These are phyloP conservation scores for Epizoanthus fatuus DNA, from an alignment of 92 coral and sea anemone genomes.

Conservation along the genomic window DNA sequence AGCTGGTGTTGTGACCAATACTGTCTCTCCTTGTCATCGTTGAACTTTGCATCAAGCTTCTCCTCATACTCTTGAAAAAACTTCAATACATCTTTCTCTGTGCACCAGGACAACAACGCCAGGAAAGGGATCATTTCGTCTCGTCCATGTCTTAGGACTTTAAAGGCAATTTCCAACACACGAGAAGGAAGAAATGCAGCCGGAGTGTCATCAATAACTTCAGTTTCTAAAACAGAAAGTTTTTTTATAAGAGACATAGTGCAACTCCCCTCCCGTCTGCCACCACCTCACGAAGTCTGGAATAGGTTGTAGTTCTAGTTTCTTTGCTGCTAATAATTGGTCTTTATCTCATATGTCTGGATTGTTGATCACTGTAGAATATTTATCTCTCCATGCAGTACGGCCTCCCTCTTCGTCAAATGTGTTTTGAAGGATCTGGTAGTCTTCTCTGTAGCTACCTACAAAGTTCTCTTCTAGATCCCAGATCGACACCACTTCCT, in stretches of 20 bases:
- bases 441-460: slow-evolving; percentile 42
- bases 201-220: slow-evolving; percentile 46
- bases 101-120: slow-evolving; percentile 49
- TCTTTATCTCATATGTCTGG: neutral
- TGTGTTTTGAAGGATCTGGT: slow-evolving; percentile 25
- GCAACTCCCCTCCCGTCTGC: slow-evolving; percentile 43
- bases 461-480: slow-evolving; percentile 23
- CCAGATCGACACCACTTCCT: slow-evolving; percentile 44
- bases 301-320: slow-evolving; percentile 30
- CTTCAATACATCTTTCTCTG: slow-evolving; percentile 35
- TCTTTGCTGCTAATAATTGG: neutral
- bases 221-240: neutral
- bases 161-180: slow-evolving; percentile 40
- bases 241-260: slow-evolving; percentile 38
- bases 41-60: slow-evolving; percentile 39
- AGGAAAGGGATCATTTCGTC: slow-evolving; percentile 30
- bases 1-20: slow-evolving; percentile 64
- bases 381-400: slow-evolving; percentile 55
- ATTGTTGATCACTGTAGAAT: slow-evolving; percentile 27
- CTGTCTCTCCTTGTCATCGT: slow-evolving; percentile 52
- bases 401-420: slow-evolving; percentile 37
- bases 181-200: slow-evolving; percentile 40
- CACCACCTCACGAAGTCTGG: slow-evolving; percentile 44
- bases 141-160: slow-evolving; percentile 26
- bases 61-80: slow-evolving; percentile 26